A percentile compares a stretch with the other conserved stretches of the same genome.
These are phyloP conservation scores for Pelagia noctiluca DNA, from an alignment of 30 jellyfish, hydroid and myxozoan species.

Conservation along the genomic window DNA sequence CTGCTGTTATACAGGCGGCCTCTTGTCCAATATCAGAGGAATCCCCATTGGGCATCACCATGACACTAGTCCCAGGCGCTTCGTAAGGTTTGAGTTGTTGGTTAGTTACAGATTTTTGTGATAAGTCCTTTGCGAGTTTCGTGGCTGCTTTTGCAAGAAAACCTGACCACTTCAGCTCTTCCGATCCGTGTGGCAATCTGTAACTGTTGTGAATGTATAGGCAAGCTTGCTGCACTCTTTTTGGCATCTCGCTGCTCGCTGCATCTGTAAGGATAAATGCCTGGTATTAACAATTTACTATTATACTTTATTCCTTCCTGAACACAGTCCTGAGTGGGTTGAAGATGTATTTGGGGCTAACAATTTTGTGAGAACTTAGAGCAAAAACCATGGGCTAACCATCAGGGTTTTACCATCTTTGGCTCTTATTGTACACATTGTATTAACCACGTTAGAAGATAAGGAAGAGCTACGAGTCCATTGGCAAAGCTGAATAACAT, in stretches of 20 bases:
- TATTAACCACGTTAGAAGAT: too few relatives aligned
- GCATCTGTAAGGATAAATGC: too few relatives aligned
- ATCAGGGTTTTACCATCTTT: too few relatives aligned
- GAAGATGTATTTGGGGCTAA: too few relatives aligned
- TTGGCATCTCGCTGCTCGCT: conserved; percentile 28
- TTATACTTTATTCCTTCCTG: too few relatives aligned
- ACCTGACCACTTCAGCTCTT: conserved; percentile 72
- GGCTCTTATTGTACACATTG: too few relatives aligned
- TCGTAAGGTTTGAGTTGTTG: conserved; percentile 60
- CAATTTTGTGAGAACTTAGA: too few relatives aligned
- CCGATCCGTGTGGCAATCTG: conserved; percentile 85
- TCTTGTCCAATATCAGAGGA: conserved; percentile 44
- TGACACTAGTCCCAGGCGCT: conserved; percentile 75
- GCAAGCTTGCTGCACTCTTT: conserved; percentile 64
- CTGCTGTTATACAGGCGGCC: conserved; percentile 71
- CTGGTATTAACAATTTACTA: too few relatives aligned
- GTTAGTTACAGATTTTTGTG: conserved; percentile 54
- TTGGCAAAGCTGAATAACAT: too few relatives aligned
- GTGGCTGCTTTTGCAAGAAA: conserved; percentile 72
- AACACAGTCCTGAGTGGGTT: too few relatives aligned
- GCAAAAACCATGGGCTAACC: too few relatives aligned
- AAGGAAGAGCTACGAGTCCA: too few relatives aligned
- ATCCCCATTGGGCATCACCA: conserved; percentile 56
- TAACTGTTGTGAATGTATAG: conserved; percentile 72
- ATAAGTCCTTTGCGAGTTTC: conserved; percentile 68